Conservation (phyloP, 2,888 invertebrate genomes). For the Epinotia nisella region DNA sequence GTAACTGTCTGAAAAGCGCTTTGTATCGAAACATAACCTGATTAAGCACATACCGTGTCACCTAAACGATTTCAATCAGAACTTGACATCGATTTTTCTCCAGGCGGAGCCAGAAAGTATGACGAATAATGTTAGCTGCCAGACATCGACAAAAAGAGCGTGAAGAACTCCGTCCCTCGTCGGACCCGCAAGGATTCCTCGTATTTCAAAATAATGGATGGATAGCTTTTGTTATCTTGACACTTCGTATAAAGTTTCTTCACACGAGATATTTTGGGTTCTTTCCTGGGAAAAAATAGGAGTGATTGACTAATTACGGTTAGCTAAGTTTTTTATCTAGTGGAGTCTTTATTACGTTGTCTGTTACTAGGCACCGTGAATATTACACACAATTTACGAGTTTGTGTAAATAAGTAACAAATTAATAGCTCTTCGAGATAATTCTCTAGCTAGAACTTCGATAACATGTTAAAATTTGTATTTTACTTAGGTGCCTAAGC, state of each 20-base stretch:
- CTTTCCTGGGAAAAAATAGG: slow-evolving; percentile 6
- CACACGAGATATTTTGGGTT: slow-evolving; percentile 29
- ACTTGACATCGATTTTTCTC: neutral
- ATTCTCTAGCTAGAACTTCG: neutral
- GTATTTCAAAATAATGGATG: slow-evolving; percentile 45
- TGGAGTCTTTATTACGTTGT: neutral
- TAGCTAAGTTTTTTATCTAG: neutral
- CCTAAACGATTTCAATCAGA: neutral
- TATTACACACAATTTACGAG: neutral
- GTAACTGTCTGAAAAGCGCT: neutral
- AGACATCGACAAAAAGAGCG: slow-evolving; percentile 29
- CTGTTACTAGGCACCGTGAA: neutral
- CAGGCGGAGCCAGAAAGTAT: neutral
- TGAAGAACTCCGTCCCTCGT: slow-evolving; percentile 23
- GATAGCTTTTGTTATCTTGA: slow-evolving; percentile 44
- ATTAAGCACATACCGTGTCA: neutral
- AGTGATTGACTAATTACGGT: slow-evolving; percentile 25
- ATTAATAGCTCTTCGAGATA: neutral
- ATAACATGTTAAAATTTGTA: too few species aligned
- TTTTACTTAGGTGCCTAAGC: neutral
- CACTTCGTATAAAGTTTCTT: slow-evolving; percentile 43
- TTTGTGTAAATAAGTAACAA: neutral
- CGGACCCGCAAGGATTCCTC: slow-evolving; percentile 22
- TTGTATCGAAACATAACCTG: neutral
- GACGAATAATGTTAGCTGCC: slow-evolving; percentile 10